A percentile compares a stretch with the other conserved stretches of the same genome.
These are phyloP conservation scores for Psettodes erumei DNA, from an alignment of 2,113 vertebrate genomes.

Conservation along the genomic window DNA sequence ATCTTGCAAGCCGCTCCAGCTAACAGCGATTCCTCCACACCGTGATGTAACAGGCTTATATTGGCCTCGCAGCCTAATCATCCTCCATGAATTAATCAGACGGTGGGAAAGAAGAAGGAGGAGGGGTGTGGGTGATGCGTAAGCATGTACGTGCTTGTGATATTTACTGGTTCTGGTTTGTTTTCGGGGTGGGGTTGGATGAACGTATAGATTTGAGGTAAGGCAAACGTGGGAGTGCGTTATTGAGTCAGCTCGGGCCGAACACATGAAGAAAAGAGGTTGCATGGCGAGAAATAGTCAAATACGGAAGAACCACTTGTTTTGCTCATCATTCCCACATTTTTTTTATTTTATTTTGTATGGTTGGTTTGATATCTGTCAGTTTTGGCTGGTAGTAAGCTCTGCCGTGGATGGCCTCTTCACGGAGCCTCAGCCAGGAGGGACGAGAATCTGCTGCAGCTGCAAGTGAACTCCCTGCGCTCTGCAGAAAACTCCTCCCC, in stretches of 20 bases:
- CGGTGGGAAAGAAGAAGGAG: not conserved
- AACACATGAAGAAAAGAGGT: slow-evolving; percentile 46
- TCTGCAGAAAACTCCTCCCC: slow-evolving; percentile 7
- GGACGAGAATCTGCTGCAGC: slow-evolving; percentile 47
- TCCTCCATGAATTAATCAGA: slow-evolving; percentile 66
- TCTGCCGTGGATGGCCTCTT: slow-evolving; percentile 52
- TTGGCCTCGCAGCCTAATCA: slow-evolving; percentile 62
- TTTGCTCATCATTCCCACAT: slow-evolving; percentile 39
- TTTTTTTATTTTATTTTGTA: slow-evolving; percentile 5
- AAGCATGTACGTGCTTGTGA: slow-evolving; percentile 24
- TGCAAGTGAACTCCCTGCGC: slow-evolving; percentile 15
- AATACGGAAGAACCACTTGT: slow-evolving; percentile 51
- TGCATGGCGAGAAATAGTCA: slow-evolving; percentile 41
- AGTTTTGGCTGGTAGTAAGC: slow-evolving; percentile 39
- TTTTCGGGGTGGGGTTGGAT: not conserved
- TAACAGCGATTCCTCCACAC: slow-evolving; percentile 70
- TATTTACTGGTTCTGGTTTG: slow-evolving; percentile 22
- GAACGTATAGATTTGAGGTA: not conserved
- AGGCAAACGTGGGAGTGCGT: not conserved
- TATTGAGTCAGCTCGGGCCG: slow-evolving; percentile 12
- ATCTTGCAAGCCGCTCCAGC: slow-evolving; percentile 67
- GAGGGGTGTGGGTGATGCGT: slow-evolving; percentile 10
- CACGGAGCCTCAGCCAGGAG: slow-evolving; percentile 40
- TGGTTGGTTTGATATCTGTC: slow-evolving; percentile 53
- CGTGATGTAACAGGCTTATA: slow-evolving; percentile 54